Percentiles rank a stretch among this genome's conserved stretches.
phyloP scores from a whole-genome alignment of 2,797 vertebrate species.

The Paedocypris micromegethes region DNA sequence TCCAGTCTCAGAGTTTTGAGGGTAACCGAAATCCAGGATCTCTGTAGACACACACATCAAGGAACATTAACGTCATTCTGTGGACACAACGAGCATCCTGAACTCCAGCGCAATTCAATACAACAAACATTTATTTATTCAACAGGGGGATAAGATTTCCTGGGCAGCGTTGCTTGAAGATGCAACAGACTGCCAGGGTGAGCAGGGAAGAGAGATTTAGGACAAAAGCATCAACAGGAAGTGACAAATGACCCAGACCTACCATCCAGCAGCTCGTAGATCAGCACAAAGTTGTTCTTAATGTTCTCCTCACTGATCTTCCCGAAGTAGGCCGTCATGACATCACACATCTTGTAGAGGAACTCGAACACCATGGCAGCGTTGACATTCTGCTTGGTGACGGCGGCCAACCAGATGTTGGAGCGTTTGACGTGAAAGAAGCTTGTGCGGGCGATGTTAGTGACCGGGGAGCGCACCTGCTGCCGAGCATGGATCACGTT shows the following conservation, averaged over 20 bases:
- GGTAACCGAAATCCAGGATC: conserved; percentile 98
- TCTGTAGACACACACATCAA: conserved; percentile 64
- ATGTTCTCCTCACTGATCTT: conserved; percentile 99
- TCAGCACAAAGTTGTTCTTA: conserved; percentile 99
- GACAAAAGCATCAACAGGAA: not conserved
- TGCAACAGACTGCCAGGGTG: not conserved
- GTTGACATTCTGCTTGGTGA: conserved; percentile 99
- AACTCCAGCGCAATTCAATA: not conserved
- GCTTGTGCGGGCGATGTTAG: conserved; percentile 97
- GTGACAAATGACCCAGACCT: conserved; percentile 26
- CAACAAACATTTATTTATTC: conserved; percentile 12
- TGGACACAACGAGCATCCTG: not conserved
- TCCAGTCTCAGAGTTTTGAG: conserved; percentile 98
- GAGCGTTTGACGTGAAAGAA: conserved; percentile 99
- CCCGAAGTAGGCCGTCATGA: conserved; percentile 98
- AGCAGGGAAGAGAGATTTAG: not conserved
- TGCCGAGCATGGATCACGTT: conserved; percentile 98
- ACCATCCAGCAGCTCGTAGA: conserved; percentile 98
- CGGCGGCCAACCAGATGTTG: conserved; percentile 98
- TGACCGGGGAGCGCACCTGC: conserved; percentile 97
- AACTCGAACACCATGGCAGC: conserved; percentile 99
- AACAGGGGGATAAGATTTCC: conserved; percentile 2
- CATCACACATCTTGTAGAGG: conserved; percentile 99
- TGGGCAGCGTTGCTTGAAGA: not conserved
- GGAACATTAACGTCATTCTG: not conserved